These are phyloP conservation scores for Oppia nitens DNA, from an alignment of 1,140 invertebrate species.

Conservation along the genomic window DNA sequence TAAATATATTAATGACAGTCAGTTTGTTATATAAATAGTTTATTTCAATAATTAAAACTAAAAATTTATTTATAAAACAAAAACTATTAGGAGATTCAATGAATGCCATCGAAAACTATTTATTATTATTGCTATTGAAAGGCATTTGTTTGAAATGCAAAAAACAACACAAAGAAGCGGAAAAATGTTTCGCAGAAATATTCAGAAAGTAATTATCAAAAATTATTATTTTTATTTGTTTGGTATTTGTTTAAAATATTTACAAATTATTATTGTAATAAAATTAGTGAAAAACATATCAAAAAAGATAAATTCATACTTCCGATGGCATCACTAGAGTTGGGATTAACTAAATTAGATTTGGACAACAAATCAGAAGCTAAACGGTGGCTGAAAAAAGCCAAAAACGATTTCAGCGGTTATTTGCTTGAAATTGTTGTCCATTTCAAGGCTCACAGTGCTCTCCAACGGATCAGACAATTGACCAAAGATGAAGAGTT, in stretches of 20 bases:
- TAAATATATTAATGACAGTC: not conserved
- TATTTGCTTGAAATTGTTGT: conserved; percentile 12
- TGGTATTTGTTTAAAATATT: not conserved
- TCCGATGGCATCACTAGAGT: conserved; percentile 68
- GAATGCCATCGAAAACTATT: not conserved
- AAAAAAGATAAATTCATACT: conserved; percentile 63
- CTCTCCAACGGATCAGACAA: too few species aligned
- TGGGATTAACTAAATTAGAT: conserved; percentile 53
- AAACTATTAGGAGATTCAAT: not conserved
- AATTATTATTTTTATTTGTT: not conserved
- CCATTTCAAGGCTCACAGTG: conserved; percentile 2
- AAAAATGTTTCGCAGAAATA: not conserved
- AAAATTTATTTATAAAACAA: not conserved
- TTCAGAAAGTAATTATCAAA: not conserved
- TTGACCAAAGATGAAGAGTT: too few species aligned
- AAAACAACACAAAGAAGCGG: not conserved
- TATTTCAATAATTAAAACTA: not conserved
- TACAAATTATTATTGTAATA: not conserved
- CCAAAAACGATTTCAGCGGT: conserved; percentile 37
- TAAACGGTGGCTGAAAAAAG: conserved; percentile 53
- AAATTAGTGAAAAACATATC: not conserved
- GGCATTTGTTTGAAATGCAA: conserved; percentile 58
- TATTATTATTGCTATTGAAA: conserved; percentile 52
- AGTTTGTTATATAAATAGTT: too few species aligned
- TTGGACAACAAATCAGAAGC: conserved; percentile 48